Base-by-base conservation (phyloP, 1,140 invertebrate genomes). In the Caenorhabditis briggsae region DNA sequence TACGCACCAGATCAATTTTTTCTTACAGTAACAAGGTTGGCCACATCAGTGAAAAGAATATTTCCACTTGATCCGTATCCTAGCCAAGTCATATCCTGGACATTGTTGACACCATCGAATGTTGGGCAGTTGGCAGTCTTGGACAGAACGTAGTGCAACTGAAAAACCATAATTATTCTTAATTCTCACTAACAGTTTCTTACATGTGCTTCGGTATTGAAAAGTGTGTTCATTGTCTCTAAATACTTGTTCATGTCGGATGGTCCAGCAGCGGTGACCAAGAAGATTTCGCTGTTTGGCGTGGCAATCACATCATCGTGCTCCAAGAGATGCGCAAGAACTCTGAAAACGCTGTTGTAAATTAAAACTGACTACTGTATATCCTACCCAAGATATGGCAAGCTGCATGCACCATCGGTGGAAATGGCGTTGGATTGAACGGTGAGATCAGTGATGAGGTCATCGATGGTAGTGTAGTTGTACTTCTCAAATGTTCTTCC, bases 51-150 rank as follows among this genome's bases (percentile, higher is more conserved):
- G 78, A 86, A 86, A 50, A 85, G 56, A 1, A 87, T 61, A 46
- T 88, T 87, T 64, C 87, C 87, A 58, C 82, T 88, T 5, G 78
- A 82, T 5, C 53, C 82, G 48, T 88, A 88, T 56, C 65, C 84
- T n/a, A 86, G 85, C 82, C 64, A 53, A 41, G 64, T 59, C 53
- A 86, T 70, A 58, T 86, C 55, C 16, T 23, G 20, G n/a, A 86
- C 82, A 23, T 78, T 78, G 33, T 78, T 78, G n/a, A 78, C 70
- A 23, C 70, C 70, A 50, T 78, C 70, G 12, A 78, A 78, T 20
- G 70, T 78, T 78, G 70, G 46, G n/a, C 70, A 78, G 46, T 78
- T 78, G 14, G 70, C 20, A 7, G 70, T 11, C n/a, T 78, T 50
- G 5, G 70, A 53, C 11, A 78, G 2, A n/a, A 86, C 18, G 16